Percentiles rank a stretch among this genome's conserved stretches.
Evolutionary conservation across 2,113 vertebrate species (phyloP).

Genomic region (Micronycteris hirsuta): DNA sequence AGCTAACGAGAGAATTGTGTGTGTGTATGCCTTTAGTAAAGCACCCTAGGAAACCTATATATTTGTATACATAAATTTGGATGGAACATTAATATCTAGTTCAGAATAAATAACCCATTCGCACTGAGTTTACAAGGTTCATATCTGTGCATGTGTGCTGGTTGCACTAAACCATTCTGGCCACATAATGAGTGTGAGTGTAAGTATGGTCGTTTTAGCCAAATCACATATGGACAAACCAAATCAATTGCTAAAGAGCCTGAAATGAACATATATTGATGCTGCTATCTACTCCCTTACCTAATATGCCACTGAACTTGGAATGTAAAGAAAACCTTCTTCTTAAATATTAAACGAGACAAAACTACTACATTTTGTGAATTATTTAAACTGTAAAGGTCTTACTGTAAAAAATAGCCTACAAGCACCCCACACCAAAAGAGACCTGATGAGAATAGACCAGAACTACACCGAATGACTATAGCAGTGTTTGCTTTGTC

Average conservation of each 20-base stretch:
- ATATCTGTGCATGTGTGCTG: background rate
- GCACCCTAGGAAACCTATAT: background rate
- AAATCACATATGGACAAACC: background rate
- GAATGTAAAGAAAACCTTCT: background rate
- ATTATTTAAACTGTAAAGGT: background rate
- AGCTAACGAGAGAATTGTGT: background rate
- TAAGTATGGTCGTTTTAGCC: background rate
- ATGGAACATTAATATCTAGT: background rate
- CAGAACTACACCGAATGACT: background rate
- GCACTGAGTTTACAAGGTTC: background rate
- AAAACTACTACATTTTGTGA: background rate
- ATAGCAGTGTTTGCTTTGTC: background rate
- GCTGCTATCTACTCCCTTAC: background rate
- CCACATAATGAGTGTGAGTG: background rate
- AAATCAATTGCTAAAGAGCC: background rate
- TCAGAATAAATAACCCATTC: background rate
- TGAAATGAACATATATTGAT: background rate
- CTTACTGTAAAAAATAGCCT: background rate
- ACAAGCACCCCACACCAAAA: background rate
- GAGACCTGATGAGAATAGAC: background rate
- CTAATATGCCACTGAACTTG: background rate
- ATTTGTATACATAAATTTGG: background rate
- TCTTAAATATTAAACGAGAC: background rate
- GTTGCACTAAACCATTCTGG: background rate
- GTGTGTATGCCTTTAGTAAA: background rate